These are phyloP conservation scores for Macroglossus sobrinus DNA, from an alignment of 2,113 vertebrate genomes.

Conservation along the genomic window DNA sequence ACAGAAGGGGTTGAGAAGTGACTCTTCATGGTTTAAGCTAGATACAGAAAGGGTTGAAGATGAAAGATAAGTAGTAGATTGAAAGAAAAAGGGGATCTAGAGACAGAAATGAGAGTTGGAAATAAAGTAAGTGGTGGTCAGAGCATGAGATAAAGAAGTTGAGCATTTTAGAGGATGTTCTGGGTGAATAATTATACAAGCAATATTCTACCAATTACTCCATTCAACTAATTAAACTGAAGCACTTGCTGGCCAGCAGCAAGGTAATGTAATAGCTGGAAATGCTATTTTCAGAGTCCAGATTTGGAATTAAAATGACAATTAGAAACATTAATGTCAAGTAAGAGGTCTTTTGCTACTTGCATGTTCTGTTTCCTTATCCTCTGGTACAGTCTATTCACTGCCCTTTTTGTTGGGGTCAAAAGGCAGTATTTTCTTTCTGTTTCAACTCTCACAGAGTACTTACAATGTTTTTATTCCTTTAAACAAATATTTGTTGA, in stretches of 20 bases:
- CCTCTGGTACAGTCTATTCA: neutral
- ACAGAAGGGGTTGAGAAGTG: neutral
- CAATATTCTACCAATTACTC: neutral
- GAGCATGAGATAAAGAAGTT: neutral
- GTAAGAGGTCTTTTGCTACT: neutral
- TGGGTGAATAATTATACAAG: neutral
- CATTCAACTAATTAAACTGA: conserved; percentile 25
- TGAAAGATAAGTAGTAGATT: neutral
- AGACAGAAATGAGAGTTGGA: neutral
- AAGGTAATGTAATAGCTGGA: conserved; percentile 7
- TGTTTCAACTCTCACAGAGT: neutral
- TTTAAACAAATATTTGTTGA: neutral
- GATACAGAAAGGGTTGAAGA: neutral
- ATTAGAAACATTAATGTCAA: neutral
- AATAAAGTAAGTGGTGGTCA: neutral
- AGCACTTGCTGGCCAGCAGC: conserved; percentile 6
- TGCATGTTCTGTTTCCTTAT: neutral
- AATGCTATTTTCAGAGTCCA: neutral
- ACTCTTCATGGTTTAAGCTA: neutral
- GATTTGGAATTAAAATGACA: neutral
- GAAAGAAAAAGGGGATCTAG: neutral
- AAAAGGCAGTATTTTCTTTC: neutral
- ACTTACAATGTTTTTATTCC: neutral
- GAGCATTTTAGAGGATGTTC: conserved; percentile 8
- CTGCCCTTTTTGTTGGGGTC: neutral